A percentile compares a stretch with the other conserved stretches of the same genome.
These are phyloP conservation scores for Oncorhynchus nerka DNA, from an alignment of 2,113 vertebrate genomes.

Conservation along the genomic window DNA sequence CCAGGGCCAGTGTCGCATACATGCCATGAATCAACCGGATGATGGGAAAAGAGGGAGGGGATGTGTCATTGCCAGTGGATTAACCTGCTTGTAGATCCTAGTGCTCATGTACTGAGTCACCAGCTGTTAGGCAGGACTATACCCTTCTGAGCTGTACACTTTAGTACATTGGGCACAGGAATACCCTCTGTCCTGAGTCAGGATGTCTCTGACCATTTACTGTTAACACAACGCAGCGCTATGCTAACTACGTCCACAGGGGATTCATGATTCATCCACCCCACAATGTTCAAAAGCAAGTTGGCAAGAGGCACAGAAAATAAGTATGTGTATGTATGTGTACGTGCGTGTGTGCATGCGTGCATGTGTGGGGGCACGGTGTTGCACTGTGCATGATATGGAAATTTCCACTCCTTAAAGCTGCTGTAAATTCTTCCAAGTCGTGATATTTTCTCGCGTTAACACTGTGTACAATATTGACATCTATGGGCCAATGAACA, in stretches of 20 bases:
- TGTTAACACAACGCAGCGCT: neutral
- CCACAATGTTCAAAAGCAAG: neutral
- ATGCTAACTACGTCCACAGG: neutral
- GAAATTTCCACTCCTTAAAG: too few relatives aligned
- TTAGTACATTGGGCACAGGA: neutral
- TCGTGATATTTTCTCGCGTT: too few relatives aligned
- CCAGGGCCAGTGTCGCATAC: neutral
- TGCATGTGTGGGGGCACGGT: neutral
- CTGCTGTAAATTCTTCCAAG: too few relatives aligned
- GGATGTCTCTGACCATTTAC: neutral
- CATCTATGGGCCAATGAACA: too few relatives aligned
- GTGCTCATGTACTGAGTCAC: slow-evolving; percentile 36
- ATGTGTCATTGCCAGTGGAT: slow-evolving; percentile 47
- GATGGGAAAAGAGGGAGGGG: slow-evolving; percentile 23
- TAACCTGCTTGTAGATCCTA: slow-evolving; percentile 21
- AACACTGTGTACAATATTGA: too few relatives aligned
- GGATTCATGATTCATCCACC: neutral
- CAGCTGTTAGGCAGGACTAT: neutral
- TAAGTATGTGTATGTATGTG: neutral
- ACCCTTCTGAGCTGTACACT: neutral
- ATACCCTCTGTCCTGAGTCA: neutral
- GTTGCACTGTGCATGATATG: too few relatives aligned
- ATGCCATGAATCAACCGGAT: slow-evolving; percentile 38
- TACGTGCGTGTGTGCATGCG: neutral
- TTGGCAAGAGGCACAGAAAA: neutral